Evolutionary conservation across 1,140 invertebrate genomes (phyloP).

Genomic region (Phthorimaea operculella): DNA sequence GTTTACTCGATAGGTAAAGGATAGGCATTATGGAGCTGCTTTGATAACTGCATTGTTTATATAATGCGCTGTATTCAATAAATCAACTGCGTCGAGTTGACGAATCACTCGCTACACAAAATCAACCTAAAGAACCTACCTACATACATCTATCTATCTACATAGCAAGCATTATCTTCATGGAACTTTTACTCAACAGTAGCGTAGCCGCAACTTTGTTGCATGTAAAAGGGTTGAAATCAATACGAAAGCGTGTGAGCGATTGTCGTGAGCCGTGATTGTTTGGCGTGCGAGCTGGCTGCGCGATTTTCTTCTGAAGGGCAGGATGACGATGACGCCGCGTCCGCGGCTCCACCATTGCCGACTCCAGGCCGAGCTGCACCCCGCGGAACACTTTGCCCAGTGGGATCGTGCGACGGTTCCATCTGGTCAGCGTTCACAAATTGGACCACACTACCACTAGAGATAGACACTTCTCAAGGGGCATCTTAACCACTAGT

Average conservation of each 20-base stretch:
- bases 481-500: background rate
- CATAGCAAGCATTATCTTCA: background rate
- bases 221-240: constrained; percentile 1
- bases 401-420: constrained; percentile 77
- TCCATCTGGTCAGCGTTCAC: constrained; percentile 72
- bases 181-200: background rate
- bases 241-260: background rate
- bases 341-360: constrained; percentile 80
- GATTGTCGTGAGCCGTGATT: constrained; percentile 9
- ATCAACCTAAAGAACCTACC: too few relatives aligned
- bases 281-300: constrained; percentile 23
- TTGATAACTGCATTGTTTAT: constrained; percentile 1
- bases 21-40: background rate
- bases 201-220: background rate
- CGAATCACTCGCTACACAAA: background rate
- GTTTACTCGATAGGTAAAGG: constrained; percentile 19
- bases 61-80: background rate
- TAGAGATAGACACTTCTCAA: too few relatives aligned
- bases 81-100: background rate
- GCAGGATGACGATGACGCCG: constrained; percentile 79
- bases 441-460: too few relatives aligned
- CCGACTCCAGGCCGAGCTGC: constrained; percentile 79
- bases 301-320: constrained; percentile 31
- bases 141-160: background rate
- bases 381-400: constrained; percentile 83